Percentiles rank a stretch among this genome's conserved stretches.
Conservation (phyloP, 2,797 vertebrate genomes). For the Bradypodion ventrale region DNA sequence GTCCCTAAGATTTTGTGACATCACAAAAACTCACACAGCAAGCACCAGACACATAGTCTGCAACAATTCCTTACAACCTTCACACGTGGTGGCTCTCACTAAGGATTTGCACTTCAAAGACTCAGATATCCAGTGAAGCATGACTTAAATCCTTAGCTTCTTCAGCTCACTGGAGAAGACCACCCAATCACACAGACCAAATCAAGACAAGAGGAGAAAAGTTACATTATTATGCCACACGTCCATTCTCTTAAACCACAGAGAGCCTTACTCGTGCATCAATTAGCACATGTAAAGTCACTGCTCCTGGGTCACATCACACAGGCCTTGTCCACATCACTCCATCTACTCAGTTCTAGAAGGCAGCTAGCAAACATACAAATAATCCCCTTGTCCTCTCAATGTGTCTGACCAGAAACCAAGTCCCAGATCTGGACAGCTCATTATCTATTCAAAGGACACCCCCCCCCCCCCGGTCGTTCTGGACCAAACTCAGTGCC, state of each 20-base stretch:
- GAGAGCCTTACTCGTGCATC: background rate
- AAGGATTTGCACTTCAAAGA: too few species aligned
- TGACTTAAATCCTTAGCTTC: background rate
- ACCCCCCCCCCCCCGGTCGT: too few species aligned
- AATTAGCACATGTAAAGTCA: background rate
- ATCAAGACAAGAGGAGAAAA: background rate
- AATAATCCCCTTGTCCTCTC: too few species aligned
- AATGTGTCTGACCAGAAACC: background rate
- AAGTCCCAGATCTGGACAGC: too few species aligned
- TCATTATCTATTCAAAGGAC: too few species aligned
- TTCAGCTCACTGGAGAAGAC: background rate
- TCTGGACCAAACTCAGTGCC: too few species aligned
- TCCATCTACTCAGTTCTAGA: background rate
- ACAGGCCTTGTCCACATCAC: too few species aligned
- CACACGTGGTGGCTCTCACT: background rate
- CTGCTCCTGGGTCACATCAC: too few species aligned
- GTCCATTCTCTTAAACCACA: too few species aligned
- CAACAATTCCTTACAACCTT: background rate
- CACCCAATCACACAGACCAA: background rate
- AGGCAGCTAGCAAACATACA: background rate
- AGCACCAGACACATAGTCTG: background rate
- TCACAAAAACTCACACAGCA: background rate
- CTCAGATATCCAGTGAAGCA: background rate
- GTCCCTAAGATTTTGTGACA: background rate
- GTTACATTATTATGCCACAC: too few species aligned